Base-by-base conservation (phyloP, 1,140 invertebrate species). In the Drosophila yakuba region DNA sequence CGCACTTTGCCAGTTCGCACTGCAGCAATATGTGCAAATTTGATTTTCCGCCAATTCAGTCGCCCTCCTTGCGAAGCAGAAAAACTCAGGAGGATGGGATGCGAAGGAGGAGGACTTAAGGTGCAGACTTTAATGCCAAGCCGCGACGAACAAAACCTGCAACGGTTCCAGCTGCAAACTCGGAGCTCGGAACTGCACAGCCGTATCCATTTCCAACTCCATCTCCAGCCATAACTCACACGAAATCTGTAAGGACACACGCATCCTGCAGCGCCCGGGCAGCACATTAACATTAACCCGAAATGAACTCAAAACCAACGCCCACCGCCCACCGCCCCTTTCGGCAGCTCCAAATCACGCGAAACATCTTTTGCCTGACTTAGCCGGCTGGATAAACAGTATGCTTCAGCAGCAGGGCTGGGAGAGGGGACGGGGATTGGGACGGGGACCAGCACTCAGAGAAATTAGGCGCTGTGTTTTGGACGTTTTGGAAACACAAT, bases 301-400 rank as follows among this genome's bases (percentile, higher is more conserved):
- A 86, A 86, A 86, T 86, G 83, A 86, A 83, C 83, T 86, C 20
- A 1, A 20, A 20, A 20, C 20, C 20, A 20, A 20, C 20, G 20
- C 20, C 20, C 20, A 20, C 20, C 20, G 20, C 20, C 20, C 20
- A 20, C 20, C 20, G 25, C n/a, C 35, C 7, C 43, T 48, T n/a
- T 43, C 58, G 36, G 45, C 64, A 39, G 25, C 43, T 63, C 62
- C 75, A 79, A 86, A 88, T 86, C 83, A 79, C 75, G 83, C 83
- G 84, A 66, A 86, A 86, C 83, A 88, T 88, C 83, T 86, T 86
- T 82, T 56, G 83, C 69, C 78, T 75, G 81, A 71, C 80, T 84
- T 84, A 85, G 73, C 77, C 81, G 63, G 67, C 83, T 86, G 83
- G 79, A 86, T 86, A 88, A 86, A 83, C 83, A 86, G 83, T 83